These are phyloP conservation scores for Drosophila quinaria DNA, from an alignment of 2,888 invertebrate species.

Conservation along the genomic window DNA sequence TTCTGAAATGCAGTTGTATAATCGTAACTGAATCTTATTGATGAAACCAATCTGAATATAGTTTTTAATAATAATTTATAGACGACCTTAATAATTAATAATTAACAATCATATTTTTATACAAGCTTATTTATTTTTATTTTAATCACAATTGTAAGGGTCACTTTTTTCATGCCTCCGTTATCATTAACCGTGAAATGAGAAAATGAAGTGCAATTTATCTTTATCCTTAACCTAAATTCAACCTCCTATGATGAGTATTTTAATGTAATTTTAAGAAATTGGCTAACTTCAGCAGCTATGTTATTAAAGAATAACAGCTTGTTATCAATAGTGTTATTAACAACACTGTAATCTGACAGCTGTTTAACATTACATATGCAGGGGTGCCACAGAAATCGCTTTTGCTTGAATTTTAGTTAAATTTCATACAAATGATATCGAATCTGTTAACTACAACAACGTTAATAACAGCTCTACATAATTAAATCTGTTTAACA, in stretches of 20 bases:
- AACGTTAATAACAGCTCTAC: background rate
- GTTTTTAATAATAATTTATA: background rate
- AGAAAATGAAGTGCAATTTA: slow-evolving; percentile 9
- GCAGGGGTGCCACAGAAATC: no score
- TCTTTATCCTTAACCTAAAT: slow-evolving; percentile 14
- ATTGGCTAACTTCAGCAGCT: background rate
- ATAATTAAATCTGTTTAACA: background rate
- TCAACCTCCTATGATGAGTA: background rate
- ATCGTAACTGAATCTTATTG: background rate
- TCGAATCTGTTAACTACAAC: background rate
- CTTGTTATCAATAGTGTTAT: background rate
- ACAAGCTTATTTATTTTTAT: background rate
- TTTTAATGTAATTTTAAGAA: background rate
- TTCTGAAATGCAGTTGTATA: slow-evolving; percentile 15
- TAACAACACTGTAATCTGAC: background rate
- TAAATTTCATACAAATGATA: no score
- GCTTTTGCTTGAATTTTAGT: no score
- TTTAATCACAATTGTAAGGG: background rate
- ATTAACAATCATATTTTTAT: background rate
- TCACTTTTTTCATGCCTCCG: background rate
- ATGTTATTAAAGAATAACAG: no score
- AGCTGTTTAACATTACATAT: background rate
- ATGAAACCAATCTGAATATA: slow-evolving; percentile 1
- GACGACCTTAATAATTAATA: background rate
- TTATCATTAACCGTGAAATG: slow-evolving; percentile 12